These are phyloP conservation scores for Carettochelys insculpta DNA, from an alignment of 2,113 vertebrate species.

Conservation along the genomic window DNA sequence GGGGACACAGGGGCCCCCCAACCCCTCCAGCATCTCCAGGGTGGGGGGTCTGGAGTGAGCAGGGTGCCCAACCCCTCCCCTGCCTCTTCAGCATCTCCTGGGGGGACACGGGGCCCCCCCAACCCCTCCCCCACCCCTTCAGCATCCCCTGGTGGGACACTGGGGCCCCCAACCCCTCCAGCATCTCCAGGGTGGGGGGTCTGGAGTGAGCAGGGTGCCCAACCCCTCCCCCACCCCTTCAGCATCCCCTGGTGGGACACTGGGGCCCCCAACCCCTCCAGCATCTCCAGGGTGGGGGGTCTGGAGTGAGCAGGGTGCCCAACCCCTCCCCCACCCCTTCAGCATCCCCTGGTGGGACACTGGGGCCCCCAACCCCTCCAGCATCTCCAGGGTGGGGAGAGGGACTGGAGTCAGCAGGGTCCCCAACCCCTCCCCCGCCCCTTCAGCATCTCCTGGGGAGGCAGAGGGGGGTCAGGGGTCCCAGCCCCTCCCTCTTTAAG, in stretches of 20 bases:
- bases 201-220: too few species aligned
- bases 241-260: too few species aligned
- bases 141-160: too few species aligned
- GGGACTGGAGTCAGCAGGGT: too few species aligned
- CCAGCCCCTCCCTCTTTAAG: too few species aligned
- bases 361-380: too few species aligned
- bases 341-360: too few species aligned
- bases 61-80: not conserved
- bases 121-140: not conserved
- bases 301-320: too few species aligned
- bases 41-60: too few species aligned
- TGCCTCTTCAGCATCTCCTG: not conserved
- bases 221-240: not conserved
- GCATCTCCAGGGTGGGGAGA: slow-evolving; percentile 88
- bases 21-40: not conserved
- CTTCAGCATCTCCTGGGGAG: not conserved
- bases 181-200: too few species aligned
- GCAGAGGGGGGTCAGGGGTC: fast-evolving
- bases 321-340: not conserved
- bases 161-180: not conserved
- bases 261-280: not conserved
- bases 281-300: too few species aligned
- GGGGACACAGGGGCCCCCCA: fast-evolving
- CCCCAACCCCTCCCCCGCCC: not conserved
- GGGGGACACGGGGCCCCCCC: too few species aligned